Base-by-base conservation (phyloP, 2,113 vertebrate species). In the Grus americana region DNA sequence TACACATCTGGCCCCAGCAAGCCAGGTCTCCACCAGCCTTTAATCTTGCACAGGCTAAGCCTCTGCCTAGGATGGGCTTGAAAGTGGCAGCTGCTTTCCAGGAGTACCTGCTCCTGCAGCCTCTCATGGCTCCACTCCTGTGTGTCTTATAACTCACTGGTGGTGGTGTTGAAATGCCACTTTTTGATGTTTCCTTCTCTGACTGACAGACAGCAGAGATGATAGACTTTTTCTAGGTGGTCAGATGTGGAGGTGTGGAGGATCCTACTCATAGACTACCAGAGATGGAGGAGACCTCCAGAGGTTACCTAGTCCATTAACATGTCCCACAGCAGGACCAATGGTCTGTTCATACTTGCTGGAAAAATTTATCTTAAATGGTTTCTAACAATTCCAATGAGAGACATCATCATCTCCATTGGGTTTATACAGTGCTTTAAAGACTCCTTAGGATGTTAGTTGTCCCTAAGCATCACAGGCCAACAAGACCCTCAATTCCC, bases 141-240 rank as follows among this genome's bases (percentile, higher is more conserved):
- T 15, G 32, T 34, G 74, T 67, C 42, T 55, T 5, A 0, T 0
- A 3, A 30, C 40, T 24, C 40, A 1, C 3, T 5, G 9, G 13
- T 1, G 14, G 78, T 27, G 86, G 8, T 18, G 17, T 1, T 46
- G 17, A 83, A 61, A 36, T 20, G 46, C n/a, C 68, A 42, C 72
- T 62, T 40, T 4, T 40, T 4, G n/a, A 29, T 16, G 0, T 38
- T 55, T 86, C 76, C 68, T 71, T 59, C 68, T 55, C 50, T 26
- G 21, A 15, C 11, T 5, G 40, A 10, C 21, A 21, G 15, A 40
- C 62, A 27, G 54, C 34, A 74, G n/a, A 46, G 62, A 12, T 0
- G 62, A 12, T 0, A 15, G 38, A 15, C 20, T 30, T 75, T 42
- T 71, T 12, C 47, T 26, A 52, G 34, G 29, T 23, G 32, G 26